Base-by-base conservation (phyloP, 1,140 invertebrate species). In the Papilio dardanus region DNA sequence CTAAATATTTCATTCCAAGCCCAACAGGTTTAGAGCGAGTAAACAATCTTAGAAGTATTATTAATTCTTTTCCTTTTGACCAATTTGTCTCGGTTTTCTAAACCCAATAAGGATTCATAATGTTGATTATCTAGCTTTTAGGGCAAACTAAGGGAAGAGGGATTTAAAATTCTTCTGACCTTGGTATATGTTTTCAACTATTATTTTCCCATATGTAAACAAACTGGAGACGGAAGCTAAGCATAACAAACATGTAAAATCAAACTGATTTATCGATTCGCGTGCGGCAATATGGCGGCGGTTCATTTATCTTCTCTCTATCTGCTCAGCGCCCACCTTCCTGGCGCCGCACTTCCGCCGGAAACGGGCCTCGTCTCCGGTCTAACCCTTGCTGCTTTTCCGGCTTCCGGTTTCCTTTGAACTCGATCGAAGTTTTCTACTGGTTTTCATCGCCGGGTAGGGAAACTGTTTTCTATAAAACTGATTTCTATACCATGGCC, bases 381-480 rank as follows among this genome's bases (percentile, higher is more conserved):
- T 91, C 86, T 90, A 93, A 92, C 91, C 91, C 91, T 93, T 93
- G 86, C 91, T 87, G 81, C 82, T 84, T 85, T 92, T 93, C 91
- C 91, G 88, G 89, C 91, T 93, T 90, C 89, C 91, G 91, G 77
- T 81, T 84, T 87, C 86, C 88, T 91, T 90, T 92, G 88, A 90
- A 86, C 81, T 84, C 84, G 78, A 71, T 74, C 85, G 79, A 88
- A 89, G 83, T 91, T 91, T 91, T 87, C 86, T 85, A 78, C 79
- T 78, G 74, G 78, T 86, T 88, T 86, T 83, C 84, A 85, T 77
- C 77, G 74, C 78, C 77, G 71, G 68, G 35, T 66, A 37, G 40
- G 31, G 77, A 79, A 78, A 77, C 74, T 50, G 31, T 21, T 74
- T 69, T 21, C 67, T 69, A 37, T 69, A 33, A 24, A 40, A 19